Evolutionary conservation across 2,113 vertebrate genomes (phyloP), one percentile per base, ranked within the genome.

Genomic region (Rutilus rutilus): DNA sequence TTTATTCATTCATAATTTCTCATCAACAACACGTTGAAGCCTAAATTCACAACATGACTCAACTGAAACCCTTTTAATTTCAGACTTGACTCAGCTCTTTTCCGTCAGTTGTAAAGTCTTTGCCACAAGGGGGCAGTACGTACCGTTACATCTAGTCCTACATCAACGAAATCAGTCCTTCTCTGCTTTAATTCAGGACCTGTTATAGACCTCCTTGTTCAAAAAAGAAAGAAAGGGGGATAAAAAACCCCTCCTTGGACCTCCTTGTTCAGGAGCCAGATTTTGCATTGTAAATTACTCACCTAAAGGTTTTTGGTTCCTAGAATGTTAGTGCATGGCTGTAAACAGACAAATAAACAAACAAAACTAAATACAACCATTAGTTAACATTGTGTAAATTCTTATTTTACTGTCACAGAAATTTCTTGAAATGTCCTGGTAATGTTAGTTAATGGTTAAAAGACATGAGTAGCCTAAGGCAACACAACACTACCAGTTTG

Each of bases 21-120:
- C 2, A 74, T 47, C 5, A 74, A 39, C 75, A 52, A 54, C 75
- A 33, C 36, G 5, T 19, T 27, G 25, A 52, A 76, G 74, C 8
- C 25, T 77, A 54, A 78, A 64, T 64, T 80, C 36, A 27, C 59
- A 80, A 42, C 36, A 45, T 80, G 78, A 78, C 75, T 80, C 78
- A 80, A 27, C 57, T 62, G 59, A 47, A 81, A 81, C 78, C 36
- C 8, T 47, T 15, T n/a, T 11, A 50, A 9, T 23, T 47, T 64
- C 60, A 30, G 25, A 65, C 33, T 65, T 81, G 60, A 65, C 14
- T 78, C 45, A 77, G 3, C 6, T 30, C 14, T 25, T 45, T 36
- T 42, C 2, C 14, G 17, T 54, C n/a, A 77, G 47, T 27, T 30
- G 25, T 45, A 27, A 57, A 39, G 21, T 80, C 21, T 64, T 23